Percentiles rank a stretch among this genome's conserved stretches.
Conservation (phyloP, 2,888 invertebrate genomes). For the Sepiola atlantica region DNA sequence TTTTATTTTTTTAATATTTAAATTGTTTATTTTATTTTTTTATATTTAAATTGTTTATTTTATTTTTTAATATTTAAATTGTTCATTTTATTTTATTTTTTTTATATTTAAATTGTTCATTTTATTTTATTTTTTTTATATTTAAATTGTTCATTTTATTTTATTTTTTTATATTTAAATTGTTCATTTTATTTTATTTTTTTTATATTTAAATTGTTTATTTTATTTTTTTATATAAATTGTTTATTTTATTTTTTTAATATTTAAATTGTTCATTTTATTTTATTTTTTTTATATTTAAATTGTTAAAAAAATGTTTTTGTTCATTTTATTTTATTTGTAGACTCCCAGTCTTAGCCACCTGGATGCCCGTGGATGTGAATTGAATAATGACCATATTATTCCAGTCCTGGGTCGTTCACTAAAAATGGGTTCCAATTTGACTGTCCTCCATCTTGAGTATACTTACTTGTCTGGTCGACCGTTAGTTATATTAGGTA, state of each 20-base stretch:
- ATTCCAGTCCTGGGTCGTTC: conserved; percentile 85
- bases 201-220: no score
- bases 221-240: neutral
- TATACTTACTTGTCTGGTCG: conserved; percentile 84
- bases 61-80: no score
- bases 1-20: neutral
- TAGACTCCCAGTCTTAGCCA: conserved; percentile 83
- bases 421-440: conserved; percentile 82
- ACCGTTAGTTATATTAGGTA: conserved; percentile 84
- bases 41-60: neutral
- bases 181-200: no score
- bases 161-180: no score
- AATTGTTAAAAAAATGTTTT: neutral
- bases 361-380: conserved; percentile 81
- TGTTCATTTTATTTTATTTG: conserved; percentile 54
- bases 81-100: no score
- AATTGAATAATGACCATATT: conserved; percentile 80
- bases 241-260: no score
- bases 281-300: no score
- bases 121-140: no score
- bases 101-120: no score
- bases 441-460: conserved; percentile 86
- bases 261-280: no score
- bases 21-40: no score
- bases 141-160: no score